Conservation (phyloP, 2,113 vertebrate genomes). For the Periophthalmodon schlosseri region DNA sequence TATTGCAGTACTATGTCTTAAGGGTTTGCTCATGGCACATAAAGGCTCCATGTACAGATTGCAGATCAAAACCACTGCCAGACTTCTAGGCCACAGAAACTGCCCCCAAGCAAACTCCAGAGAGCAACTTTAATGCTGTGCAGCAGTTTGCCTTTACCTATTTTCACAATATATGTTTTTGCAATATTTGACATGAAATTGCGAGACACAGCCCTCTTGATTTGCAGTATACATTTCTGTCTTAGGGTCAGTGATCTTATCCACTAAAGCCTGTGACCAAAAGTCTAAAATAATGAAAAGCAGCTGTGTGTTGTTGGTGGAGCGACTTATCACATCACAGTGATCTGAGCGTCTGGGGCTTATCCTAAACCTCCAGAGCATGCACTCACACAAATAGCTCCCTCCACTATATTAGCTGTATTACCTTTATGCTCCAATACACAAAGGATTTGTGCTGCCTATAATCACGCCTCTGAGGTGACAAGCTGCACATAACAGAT, state of each 20-base stretch:
- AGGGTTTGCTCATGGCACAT: no score
- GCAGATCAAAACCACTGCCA: no score
- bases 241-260: neutral
- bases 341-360: neutral
- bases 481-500: neutral
- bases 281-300: conserved; percentile 5
- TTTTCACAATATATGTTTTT: no score
- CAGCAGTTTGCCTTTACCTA: no score
- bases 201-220: no score
- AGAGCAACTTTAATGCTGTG: no score
- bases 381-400: neutral
- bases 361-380: neutral
- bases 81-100: no score
- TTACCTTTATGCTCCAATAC: conserved; percentile 1
- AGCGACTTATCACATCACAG: conserved; percentile 15
- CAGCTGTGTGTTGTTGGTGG: neutral
- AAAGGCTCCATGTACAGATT: no score
- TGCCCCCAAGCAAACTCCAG: no score
- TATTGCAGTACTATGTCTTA: no score
- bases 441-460: neutral
- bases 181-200: no score
- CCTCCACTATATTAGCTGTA: neutral
- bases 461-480: conserved; percentile 10
- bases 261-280: neutral
- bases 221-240: neutral